A percentile compares a stretch with the other conserved stretches of the same genome.
Evolutionary conservation across 2,113 vertebrate genomes (phyloP).

Genomic region (Trematocara zebra): DNA sequence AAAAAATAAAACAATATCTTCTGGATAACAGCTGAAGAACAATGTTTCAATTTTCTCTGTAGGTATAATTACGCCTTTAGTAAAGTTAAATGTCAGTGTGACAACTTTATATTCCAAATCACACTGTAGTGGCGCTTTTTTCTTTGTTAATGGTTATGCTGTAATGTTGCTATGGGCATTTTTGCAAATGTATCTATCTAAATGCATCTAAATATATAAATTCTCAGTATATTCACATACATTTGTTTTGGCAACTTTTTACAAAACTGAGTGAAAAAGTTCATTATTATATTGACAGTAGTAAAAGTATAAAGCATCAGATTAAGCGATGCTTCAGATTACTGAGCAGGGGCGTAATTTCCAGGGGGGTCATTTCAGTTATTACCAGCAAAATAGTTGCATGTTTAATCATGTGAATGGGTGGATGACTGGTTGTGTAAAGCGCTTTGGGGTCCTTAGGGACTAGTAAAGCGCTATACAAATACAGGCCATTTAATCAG

Average conservation of each 20-base stretch:
- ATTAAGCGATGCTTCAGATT: background rate
- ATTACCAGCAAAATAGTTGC: background rate
- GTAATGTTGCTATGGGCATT: background rate
- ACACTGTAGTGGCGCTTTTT: accelerated
- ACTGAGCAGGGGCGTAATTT: background rate
- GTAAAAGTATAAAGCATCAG: background rate
- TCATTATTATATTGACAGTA: background rate
- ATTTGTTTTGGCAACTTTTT: background rate
- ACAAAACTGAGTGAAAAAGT: background rate
- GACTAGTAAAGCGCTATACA: too few species aligned
- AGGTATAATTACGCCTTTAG: background rate
- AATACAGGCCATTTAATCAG: background rate
- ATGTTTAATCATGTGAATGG: background rate
- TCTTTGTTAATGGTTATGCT: background rate
- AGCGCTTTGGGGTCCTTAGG: too few species aligned
- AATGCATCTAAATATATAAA: background rate
- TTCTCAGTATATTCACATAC: background rate
- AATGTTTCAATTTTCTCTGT: background rate
- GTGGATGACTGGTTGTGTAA: too few species aligned
- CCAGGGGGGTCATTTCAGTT: background rate
- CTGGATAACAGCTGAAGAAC: background rate
- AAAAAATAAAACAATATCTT: background rate
- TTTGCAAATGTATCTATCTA: background rate
- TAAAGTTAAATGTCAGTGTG: background rate
- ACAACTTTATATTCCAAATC: background rate